phyloP scores from a whole-genome alignment of 2,888 invertebrate genomes.

The Antitype chi region DNA sequence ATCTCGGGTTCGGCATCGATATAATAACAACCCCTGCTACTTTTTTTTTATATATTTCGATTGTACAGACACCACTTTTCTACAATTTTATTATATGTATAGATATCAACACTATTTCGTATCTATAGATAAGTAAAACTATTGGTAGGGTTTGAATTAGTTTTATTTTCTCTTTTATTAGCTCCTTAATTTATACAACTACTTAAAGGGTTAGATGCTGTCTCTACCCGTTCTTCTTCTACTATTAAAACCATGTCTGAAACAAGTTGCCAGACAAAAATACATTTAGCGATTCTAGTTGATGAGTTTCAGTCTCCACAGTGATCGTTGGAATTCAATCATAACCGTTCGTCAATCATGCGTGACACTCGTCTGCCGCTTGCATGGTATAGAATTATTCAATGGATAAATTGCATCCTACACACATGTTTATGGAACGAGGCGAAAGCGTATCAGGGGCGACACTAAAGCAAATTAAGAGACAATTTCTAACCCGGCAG shows the following conservation, averaged over 20 bases:
- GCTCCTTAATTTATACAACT: neutral
- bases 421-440: slow-evolving; percentile 20
- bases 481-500: neutral
- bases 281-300: neutral
- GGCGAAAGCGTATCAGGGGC: slow-evolving; percentile 26
- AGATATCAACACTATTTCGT: slow-evolving; percentile 40
- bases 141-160: slow-evolving; percentile 8
- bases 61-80: no score
- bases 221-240: slow-evolving; percentile 1
- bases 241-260: neutral
- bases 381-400: slow-evolving; percentile 45
- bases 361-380: slow-evolving; percentile 50
- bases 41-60: no score
- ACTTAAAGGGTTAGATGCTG: neutral
- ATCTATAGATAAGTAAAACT: slow-evolving; percentile 14
- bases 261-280: slow-evolving; percentile 10
- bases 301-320: slow-evolving; percentile 24
- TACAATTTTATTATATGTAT: no score
- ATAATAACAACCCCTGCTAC: no score
- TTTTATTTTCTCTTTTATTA: neutral
- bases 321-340: slow-evolving; percentile 53
- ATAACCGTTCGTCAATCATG: slow-evolving; percentile 58
- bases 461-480: slow-evolving; percentile 1
- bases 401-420: slow-evolving; percentile 48
- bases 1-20: no score